A percentile compares a stretch with the other conserved stretches of the same genome.
phyloP scores from a whole-genome alignment of 2,888 invertebrate genomes.

The Notocelia uddmanniana region DNA sequence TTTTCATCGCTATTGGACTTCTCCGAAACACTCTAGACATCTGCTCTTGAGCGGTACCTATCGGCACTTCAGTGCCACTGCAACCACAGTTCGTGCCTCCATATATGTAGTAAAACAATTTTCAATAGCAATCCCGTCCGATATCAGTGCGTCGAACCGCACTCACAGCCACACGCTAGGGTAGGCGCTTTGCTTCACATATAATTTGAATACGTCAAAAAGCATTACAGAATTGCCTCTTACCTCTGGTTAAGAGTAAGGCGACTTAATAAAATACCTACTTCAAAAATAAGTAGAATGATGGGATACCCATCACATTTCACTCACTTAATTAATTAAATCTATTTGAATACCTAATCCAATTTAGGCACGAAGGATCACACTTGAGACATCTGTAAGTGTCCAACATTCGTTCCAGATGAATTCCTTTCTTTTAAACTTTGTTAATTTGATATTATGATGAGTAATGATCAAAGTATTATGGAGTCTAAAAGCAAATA shows the following conservation, averaged over 20 bases:
- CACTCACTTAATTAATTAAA: no score
- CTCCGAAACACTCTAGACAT: background rate
- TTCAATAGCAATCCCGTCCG: background rate
- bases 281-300: background rate
- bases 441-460: no score
- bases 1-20: background rate
- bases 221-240: background rate
- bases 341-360: no score
- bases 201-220: background rate
- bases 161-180: no score
- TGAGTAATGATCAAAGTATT: no score
- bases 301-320: background rate
- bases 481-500: no score
- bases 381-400: no score
- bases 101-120: background rate
- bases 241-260: background rate
- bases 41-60: background rate
- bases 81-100: background rate
- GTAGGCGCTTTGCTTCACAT: background rate
- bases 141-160: background rate
- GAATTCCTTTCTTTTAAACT: no score
- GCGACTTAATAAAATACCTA: background rate
- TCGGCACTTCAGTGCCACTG: constrained; percentile 1
- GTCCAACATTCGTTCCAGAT: no score
- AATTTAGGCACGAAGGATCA: no score